Conservation (phyloP, 2,888 invertebrate species). For the Lithodes maja region DNA sequence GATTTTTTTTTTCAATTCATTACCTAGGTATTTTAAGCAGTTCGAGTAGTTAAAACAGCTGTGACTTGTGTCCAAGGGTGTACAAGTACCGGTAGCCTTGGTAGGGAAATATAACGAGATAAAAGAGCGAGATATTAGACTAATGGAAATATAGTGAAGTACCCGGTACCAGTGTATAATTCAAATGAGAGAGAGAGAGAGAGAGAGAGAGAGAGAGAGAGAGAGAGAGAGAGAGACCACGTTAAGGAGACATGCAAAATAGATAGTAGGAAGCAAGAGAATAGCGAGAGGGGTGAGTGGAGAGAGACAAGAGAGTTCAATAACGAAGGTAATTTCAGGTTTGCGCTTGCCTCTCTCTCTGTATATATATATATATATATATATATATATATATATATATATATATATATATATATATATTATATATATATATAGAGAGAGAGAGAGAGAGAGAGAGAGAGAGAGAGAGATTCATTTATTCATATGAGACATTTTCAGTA, state of each 20-base stretch:
- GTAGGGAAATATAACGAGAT: too few species aligned
- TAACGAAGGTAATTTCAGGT: constrained; percentile 11
- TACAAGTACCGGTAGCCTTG: too few species aligned
- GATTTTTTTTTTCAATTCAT: too few species aligned
- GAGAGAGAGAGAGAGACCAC: constrained; percentile 1
- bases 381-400: not conserved
- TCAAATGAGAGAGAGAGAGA: constrained; percentile 36
- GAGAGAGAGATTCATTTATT: too few species aligned
- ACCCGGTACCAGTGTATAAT: too few species aligned
- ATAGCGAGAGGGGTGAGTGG: not conserved
- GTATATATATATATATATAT: not conserved
- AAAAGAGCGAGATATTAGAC: too few species aligned
- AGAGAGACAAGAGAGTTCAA: not conserved
- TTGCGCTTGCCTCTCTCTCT: not conserved
- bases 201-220: constrained; percentile 48
- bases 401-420: not conserved
- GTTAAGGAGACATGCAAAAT: not conserved
- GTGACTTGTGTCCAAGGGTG: too few species aligned
- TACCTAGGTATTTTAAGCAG: not conserved
- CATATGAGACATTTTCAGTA: too few species aligned
- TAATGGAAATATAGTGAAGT: too few species aligned
- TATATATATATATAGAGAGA: too few species aligned
- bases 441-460: too few species aligned
- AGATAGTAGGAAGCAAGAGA: not conserved
- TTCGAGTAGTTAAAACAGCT: not conserved